Percentiles rank a stretch among this genome's conserved stretches.
Conservation (phyloP, 2,888 invertebrate species). For the Tinea semifulvella region DNA sequence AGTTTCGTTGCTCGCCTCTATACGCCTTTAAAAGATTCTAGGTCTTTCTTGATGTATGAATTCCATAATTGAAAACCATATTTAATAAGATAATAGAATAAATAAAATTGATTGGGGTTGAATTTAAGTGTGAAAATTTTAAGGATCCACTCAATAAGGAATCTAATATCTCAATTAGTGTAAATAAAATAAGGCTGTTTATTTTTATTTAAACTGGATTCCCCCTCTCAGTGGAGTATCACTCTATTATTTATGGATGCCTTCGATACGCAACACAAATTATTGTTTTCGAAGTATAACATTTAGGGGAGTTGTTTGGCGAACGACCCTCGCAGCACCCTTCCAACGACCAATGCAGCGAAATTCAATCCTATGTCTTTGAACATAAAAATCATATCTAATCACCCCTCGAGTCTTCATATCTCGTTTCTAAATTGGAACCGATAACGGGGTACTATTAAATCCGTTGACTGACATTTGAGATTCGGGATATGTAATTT, state of each 20-base stretch:
- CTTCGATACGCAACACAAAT: constrained; percentile 68
- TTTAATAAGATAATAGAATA: too few relatives aligned
- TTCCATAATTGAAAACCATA: too few relatives aligned
- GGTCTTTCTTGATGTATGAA: too few relatives aligned
- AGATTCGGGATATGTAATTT: too few relatives aligned
- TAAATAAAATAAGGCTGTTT: constrained; percentile 7
- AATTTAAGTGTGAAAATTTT: too few relatives aligned
- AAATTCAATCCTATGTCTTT: constrained; percentile 39
- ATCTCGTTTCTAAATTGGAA: constrained; percentile 50
- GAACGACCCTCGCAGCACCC: constrained; percentile 46
- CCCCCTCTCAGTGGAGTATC: constrained; percentile 43
- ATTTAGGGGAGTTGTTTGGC: constrained; percentile 65
- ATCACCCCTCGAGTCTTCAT: constrained; percentile 25
- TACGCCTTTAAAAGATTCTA: too few relatives aligned
- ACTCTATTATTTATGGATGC: constrained; percentile 66
- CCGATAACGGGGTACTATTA: too few relatives aligned
- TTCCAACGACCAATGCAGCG: constrained; percentile 19
- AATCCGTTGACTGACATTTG: too few relatives aligned
- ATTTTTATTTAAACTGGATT: constrained; percentile 11
- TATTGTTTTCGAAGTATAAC: constrained; percentile 68
- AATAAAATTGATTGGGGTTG: too few relatives aligned
- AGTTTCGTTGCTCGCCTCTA: too few relatives aligned
- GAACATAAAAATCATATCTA: constrained; percentile 39
- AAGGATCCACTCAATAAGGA: too few relatives aligned
- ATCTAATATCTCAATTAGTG: constrained; percentile 1